Evolutionary conservation across 2,888 invertebrate species (phyloP), one percentile per base, ranked within the genome.

Genomic region (Steinernema hermaphroditum): DNA sequence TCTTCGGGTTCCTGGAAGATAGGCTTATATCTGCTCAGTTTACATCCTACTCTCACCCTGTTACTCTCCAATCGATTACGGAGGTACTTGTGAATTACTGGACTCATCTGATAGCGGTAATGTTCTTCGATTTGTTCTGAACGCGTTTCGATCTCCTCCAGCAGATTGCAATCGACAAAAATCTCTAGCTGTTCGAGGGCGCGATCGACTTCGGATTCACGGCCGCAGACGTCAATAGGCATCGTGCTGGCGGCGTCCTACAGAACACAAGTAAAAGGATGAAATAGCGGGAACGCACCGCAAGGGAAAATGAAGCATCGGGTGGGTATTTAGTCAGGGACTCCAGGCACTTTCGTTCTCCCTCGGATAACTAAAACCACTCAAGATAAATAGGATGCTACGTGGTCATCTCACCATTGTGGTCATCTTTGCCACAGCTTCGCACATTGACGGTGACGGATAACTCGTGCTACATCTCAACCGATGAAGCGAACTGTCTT

Each of bases 151-250:
- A 34, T 29, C 27, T 62, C 62, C 32, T 62, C 62, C 32, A 62
- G 34, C 19, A 62, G n/a, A n/a, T 29, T 32, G 34, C 62, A 62
- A 19, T 62, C 62, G 2, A 32, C 32, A 14, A 62, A 32, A 16
- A 14, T 19, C 14, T 62, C 62, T 2, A 62, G 62, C 29, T 32
- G 29, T 32, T 62, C 62, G 14, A 62, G 34, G 16, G 62, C 62
- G 14, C 29, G 14, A 2, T 62, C 32, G 27, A 62, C 32, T 4
- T 32, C 32, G 32, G 32, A 32, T 16, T 62, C 22, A 22, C 50
- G 29, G 27, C 62, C 62, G 27, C 62, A 62, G 16, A 62, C 62
- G 32, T 62, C 62, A 19, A 62, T 62, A 24, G 62, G 62, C 62
- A 62, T 62, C 14, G 19, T n/a, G 9, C 19, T 29, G 16, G 29